Conservation (phyloP, 2,888 invertebrate species). For the Trisateles emortualis region DNA sequence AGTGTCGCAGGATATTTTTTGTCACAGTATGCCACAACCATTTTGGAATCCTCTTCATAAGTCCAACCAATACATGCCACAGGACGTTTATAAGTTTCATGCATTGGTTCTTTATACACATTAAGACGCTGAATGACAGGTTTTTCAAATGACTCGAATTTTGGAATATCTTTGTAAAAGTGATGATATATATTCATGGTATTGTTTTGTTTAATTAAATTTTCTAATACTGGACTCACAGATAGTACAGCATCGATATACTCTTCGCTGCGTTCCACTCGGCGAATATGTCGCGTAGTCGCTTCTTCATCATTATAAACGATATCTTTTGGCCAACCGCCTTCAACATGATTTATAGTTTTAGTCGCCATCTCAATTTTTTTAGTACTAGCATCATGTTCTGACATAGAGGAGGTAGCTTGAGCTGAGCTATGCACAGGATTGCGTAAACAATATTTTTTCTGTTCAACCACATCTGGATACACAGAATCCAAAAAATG, state of each 20-base stretch:
- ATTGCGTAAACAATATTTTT: conserved; percentile 73
- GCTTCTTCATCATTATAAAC: conserved; percentile 88
- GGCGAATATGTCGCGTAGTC: conserved; percentile 89
- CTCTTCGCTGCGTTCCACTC: conserved; percentile 91
- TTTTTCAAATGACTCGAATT: conserved; percentile 77
- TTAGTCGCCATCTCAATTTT: conserved; percentile 77
- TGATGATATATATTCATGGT: conserved; percentile 92
- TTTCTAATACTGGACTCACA: conserved; percentile 84
- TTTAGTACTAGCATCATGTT: conserved; percentile 85
- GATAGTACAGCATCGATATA: conserved; percentile 88
- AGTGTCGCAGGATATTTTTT: conserved; percentile 52
- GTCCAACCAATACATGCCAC: conserved; percentile 89
- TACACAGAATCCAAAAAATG: conserved; percentile 64
- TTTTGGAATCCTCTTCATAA: conserved; percentile 86
- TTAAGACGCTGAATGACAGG: conserved; percentile 86
- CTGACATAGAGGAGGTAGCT: conserved; percentile 59
- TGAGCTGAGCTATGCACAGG: conserved; percentile 77
- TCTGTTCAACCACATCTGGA: conserved; percentile 63
- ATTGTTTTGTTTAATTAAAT: conserved; percentile 90
- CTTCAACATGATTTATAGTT: conserved; percentile 91
- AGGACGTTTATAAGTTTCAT: conserved; percentile 53
- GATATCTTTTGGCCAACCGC: conserved; percentile 93
- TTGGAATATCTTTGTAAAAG: conserved; percentile 87
- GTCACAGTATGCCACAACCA: conserved; percentile 88
- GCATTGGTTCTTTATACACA: conserved; percentile 86